phyloP scores from a whole-genome alignment of 2,797 vertebrate genomes.

The Myotis pilosus region DNA sequence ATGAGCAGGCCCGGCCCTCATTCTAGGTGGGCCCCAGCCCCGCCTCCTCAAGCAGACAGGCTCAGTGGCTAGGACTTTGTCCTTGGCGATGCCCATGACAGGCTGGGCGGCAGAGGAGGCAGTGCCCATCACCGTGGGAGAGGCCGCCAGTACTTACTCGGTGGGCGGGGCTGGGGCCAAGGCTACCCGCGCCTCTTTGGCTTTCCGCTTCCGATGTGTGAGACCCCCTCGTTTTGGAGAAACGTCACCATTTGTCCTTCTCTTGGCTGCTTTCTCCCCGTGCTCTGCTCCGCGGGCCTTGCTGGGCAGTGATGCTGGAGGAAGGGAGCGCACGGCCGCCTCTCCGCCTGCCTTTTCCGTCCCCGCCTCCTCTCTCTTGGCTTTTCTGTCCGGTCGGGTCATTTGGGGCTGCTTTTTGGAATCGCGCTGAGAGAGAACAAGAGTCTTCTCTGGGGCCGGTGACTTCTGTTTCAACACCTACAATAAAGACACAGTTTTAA shows the following conservation, averaged over 20 bases:
- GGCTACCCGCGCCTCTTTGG: slow-evolving; percentile 60
- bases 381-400: background rate
- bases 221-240: slow-evolving; percentile 39
- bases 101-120: background rate
- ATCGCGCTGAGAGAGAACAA: accelerated
- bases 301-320: background rate
- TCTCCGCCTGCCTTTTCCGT: accelerated
- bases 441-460: background rate
- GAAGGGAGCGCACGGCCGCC: accelerated
- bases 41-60: background rate
- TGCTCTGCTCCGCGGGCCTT: slow-evolving; percentile 26
- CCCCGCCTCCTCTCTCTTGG: background rate
- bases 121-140: accelerated
- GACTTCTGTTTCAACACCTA: slow-evolving; percentile 82
- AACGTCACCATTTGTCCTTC: slow-evolving; percentile 26
- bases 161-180: slow-evolving; percentile 78
- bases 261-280: slow-evolving; percentile 58
- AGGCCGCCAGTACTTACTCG: slow-evolving; percentile 84
- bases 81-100: background rate
- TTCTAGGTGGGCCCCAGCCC: accelerated
- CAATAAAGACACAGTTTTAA: background rate
- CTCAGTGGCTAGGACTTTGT: accelerated
- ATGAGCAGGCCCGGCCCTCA: background rate
- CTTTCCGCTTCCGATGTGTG: slow-evolving; percentile 82
- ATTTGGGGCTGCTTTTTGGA: slow-evolving; percentile 37